These are phyloP conservation scores for Acrocephalus kingi DNA, from an alignment of 2,113 vertebrate species.

Conservation along the genomic window DNA sequence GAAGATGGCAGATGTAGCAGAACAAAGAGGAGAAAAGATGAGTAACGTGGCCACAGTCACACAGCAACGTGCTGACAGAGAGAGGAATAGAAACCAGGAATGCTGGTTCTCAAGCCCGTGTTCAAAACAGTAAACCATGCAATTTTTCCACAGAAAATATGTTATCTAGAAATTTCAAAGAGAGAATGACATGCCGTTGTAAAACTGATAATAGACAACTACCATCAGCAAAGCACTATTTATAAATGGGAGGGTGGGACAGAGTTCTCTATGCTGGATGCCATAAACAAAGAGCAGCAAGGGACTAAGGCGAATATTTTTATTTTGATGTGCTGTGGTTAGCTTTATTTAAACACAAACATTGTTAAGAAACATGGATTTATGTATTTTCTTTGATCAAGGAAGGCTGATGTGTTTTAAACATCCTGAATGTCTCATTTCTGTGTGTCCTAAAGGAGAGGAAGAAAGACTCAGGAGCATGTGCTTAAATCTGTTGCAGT, in stretches of 20 bases:
- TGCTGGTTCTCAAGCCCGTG: background rate
- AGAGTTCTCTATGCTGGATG: background rate
- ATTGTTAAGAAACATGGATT: constrained; percentile 52
- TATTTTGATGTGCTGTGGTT: background rate
- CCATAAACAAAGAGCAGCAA: constrained; percentile 21
- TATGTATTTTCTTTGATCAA: constrained; percentile 39
- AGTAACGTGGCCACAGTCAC: background rate
- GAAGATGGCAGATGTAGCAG: background rate
- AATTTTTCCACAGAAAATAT: background rate
- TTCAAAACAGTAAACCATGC: constrained; percentile 4
- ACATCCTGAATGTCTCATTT: background rate
- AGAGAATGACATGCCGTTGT: background rate
- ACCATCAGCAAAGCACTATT: background rate
- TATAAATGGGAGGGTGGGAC: constrained; percentile 37
- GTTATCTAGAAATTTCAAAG: constrained; percentile 41
- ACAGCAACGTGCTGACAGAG: constrained; percentile 5
- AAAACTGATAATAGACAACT: constrained; percentile 23
- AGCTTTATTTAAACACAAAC: constrained; percentile 39
- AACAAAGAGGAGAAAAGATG: background rate
- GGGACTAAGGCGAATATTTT: constrained; percentile 8
- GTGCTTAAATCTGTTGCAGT: background rate
- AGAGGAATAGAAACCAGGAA: constrained; percentile 3
- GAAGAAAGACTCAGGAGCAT: background rate
- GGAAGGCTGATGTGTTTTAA: constrained; percentile 11
- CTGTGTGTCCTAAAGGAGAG: background rate